Conservation (phyloP, 2,113 vertebrate genomes). For the Trinectes maculatus region DNA sequence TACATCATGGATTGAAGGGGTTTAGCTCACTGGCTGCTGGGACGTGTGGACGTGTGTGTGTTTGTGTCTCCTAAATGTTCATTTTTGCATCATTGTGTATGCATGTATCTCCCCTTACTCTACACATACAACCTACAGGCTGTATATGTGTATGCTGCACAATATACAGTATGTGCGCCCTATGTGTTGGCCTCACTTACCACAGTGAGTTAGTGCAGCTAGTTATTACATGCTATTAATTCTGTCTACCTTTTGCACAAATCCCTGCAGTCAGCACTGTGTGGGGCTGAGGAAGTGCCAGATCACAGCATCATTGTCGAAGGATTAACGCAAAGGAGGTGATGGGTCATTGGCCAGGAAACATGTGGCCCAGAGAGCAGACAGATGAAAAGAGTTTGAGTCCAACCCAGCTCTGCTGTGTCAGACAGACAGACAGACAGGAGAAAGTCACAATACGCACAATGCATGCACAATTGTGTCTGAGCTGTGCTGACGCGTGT, state of each 20-base stretch:
- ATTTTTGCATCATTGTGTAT: slow-evolving; percentile 9
- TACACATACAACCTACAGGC: neutral
- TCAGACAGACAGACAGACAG: slow-evolving; percentile 28
- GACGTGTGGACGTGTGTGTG: slow-evolving; percentile 23
- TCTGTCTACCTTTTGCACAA: slow-evolving; percentile 13
- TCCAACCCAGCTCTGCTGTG: slow-evolving; percentile 28
- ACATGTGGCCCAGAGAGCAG: slow-evolving; percentile 72
- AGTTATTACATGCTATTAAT: too few species aligned
- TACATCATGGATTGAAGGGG: slow-evolving; percentile 74
- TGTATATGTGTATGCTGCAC: neutral
- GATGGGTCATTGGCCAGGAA: slow-evolving; percentile 66
- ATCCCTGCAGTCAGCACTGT: slow-evolving; percentile 35
- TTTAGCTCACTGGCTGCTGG: slow-evolving; percentile 59
- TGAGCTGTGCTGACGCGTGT: slow-evolving; percentile 3
- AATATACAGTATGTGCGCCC: neutral
- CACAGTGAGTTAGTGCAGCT: neutral
- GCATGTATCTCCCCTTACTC: neutral
- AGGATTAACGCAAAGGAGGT: slow-evolving; percentile 71
- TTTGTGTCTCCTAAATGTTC: slow-evolving; percentile 2
- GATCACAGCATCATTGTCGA: slow-evolving; percentile 68
- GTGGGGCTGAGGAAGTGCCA: slow-evolving; percentile 57
- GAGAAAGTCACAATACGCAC: too few species aligned
- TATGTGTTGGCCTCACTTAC: slow-evolving; percentile 1
- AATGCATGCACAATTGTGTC: neutral
- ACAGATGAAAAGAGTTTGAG: slow-evolving; percentile 67